Conservation (phyloP, 2,888 invertebrate species). For the Chymomyza caudatula region DNA sequence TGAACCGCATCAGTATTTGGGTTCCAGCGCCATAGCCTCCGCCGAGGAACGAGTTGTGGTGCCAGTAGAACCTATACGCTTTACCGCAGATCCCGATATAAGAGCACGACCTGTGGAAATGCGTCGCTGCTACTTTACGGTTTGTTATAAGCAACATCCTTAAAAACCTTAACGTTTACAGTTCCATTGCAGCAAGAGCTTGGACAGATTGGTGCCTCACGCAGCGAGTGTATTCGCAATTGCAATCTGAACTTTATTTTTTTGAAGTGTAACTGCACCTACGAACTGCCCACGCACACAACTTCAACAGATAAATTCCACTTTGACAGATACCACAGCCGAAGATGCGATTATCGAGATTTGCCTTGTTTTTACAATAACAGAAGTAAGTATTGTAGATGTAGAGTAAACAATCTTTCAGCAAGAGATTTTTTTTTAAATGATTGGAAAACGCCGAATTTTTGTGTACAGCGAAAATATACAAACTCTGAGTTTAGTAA, state of each 20-base stretch:
- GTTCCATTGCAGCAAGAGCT: constrained; percentile 28
- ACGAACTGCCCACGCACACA: constrained; percentile 1
- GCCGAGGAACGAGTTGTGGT: constrained; percentile 54
- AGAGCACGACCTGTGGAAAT: constrained; percentile 38
- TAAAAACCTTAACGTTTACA: no score
- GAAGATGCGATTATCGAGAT: background rate
- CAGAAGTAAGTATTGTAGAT: constrained; percentile 23
- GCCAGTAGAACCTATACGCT: constrained; percentile 53
- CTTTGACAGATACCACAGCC: background rate
- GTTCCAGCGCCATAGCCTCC: constrained; percentile 46
- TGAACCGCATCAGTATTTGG: constrained; percentile 51
- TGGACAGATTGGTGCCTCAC: constrained; percentile 1
- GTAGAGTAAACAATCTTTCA: background rate
- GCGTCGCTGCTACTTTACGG: constrained; percentile 58
- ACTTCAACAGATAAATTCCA: background rate
- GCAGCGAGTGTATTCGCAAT: constrained; percentile 45
- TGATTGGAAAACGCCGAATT: no score
- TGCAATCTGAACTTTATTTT: constrained; percentile 52
- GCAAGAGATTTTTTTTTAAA: no score
- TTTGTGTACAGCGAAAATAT: no score
- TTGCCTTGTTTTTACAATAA: constrained; percentile 32
- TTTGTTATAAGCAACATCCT: constrained; percentile 2
- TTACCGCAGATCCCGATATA: constrained; percentile 55
- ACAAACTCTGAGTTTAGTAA: no score
- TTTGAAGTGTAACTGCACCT: constrained; percentile 48